Evolutionary conservation across 2,113 vertebrate genomes (phyloP), one percentile per base, ranked within the genome.

Genomic region (Dasyornis broadbenti): DNA sequence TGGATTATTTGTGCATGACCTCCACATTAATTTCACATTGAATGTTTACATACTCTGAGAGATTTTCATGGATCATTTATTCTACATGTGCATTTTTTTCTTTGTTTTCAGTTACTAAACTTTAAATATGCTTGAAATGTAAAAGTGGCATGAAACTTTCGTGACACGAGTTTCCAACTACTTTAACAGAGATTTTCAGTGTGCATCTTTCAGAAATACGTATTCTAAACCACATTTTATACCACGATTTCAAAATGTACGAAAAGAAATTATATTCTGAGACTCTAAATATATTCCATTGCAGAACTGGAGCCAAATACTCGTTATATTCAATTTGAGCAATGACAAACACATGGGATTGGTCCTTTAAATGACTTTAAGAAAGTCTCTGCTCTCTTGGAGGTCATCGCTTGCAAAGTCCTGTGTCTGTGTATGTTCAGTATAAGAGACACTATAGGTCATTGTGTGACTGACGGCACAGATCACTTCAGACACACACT

Each of bases 141-240:
- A 98, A 98, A 98, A 98, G 98, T 98, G 96, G 98, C 97, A 97
- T 96, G 97, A 98, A 98, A 98, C 98, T 98, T 98, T 96, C 4
- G 98, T 98, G 98, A 98, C 97, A 94, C 66, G 95, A 97, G 87
- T 96, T 88, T 82, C 81, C 88, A 89, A 86, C 33, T 88, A 20
- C 88, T 95, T 89, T 57, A 52, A 39, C 13, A 63, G 53, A 68
- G n/a, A 44, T 77, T 92, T 89, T 68, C 39, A 21, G 45, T 44
- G 56, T 33, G 53, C 40, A 19, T 88, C 47, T 79, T 82, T 83
- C 42, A 66, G 40, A 84, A 83, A 79, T 20, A 44, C 2, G 6
- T 78, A 20, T 81, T 80, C 54, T 50, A 89, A 91, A 57, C 23
- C 44, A 42, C 7, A 40, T 76, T 76, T 94, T 85, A 42, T 88